A percentile compares a stretch with the other conserved stretches of the same genome.
Conservation (phyloP, 2,797 vertebrate species). For the Rhabdophis nuchalis region DNA sequence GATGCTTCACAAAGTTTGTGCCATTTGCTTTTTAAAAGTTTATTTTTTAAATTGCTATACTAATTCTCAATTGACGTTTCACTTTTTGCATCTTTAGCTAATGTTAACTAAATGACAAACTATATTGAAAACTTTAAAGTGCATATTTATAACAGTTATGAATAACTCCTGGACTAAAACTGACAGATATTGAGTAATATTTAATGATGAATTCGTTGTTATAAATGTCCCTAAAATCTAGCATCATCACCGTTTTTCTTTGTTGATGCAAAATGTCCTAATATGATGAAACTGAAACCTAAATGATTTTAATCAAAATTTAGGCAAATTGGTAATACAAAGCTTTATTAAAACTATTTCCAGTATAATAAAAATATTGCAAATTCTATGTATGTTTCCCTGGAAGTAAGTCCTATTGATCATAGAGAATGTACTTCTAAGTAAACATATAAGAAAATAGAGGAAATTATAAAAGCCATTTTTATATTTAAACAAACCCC, state of each 20-base stretch:
- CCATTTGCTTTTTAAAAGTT: slow-evolving; percentile 40
- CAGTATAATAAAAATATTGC: not conserved
- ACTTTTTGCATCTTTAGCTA: not conserved
- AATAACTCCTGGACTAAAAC: not conserved
- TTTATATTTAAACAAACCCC: not conserved
- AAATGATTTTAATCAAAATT: slow-evolving; percentile 16
- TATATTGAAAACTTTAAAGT: not conserved
- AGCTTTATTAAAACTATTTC: not conserved
- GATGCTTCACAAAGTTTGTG: slow-evolving; percentile 46
- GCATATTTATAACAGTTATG: not conserved
- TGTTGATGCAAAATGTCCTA: not conserved
- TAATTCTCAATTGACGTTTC: not conserved
- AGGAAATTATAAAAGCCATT: slow-evolving; percentile 12
- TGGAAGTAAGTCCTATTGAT: not conserved
- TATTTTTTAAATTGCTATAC: slow-evolving; percentile 4
- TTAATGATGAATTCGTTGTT: not conserved
- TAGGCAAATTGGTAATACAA: slow-evolving; percentile 27
- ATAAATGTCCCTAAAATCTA: not conserved
- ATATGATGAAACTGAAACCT: not conserved
- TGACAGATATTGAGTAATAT: not conserved
- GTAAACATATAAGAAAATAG: not conserved
- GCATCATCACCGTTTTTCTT: slow-evolving; percentile 4
- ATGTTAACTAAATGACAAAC: not conserved
- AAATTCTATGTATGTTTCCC: not conserved
- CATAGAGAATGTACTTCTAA: not conserved